Evolutionary conservation across 2,113 vertebrate genomes (phyloP), one percentile per base, ranked within the genome.

Genomic region (Vicugna pacos): DNA sequence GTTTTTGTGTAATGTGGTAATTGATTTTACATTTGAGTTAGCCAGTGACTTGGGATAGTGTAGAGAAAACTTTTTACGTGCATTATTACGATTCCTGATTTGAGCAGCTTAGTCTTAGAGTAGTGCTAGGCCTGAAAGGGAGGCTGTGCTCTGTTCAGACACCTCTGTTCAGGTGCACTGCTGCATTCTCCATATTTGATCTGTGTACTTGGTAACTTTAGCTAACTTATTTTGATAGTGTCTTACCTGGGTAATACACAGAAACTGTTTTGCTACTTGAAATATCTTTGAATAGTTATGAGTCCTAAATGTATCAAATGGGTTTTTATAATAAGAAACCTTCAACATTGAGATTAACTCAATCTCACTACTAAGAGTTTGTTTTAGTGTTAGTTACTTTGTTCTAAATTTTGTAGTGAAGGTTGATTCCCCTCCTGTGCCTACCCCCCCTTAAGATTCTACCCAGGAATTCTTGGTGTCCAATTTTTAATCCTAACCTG

Each of bases 281-380:
- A 83, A 65, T 76, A 35, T 54, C 35, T 94, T 87, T 86, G 70
- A 79, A 56, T 96, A 77, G 84, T 64, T 93, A 52, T n/a, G 26
- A 93, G 48, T 64, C 16, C 48, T 60, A 83, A 95, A 82, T 96
- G 56, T 93, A 58, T 82, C 70, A 38, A 46, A 24, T 79, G 70
- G 54, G 70, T 50, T 96, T 97, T 76, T 77, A 56, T n/a, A 86
- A 60, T 83, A 88, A 2, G 35, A 46, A 77, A 91, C 0, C 4
- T 22, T 91, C 8, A 88, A n/a, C 46, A 14, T 65, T 92, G 75
- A 76, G 22, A 79, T 87, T 86, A 35, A 81, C 80, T 93, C 42
- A 48, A 14, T 80, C 14, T 81, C 76, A 46, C 35, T 58, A 67
- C 15, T 90, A 89, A 64, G 30, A 87, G 12, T 93, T 93, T 65